phyloP scores from a whole-genome alignment of 2,888 invertebrate genomes.

The Ganaspis brasiliensis region DNA sequence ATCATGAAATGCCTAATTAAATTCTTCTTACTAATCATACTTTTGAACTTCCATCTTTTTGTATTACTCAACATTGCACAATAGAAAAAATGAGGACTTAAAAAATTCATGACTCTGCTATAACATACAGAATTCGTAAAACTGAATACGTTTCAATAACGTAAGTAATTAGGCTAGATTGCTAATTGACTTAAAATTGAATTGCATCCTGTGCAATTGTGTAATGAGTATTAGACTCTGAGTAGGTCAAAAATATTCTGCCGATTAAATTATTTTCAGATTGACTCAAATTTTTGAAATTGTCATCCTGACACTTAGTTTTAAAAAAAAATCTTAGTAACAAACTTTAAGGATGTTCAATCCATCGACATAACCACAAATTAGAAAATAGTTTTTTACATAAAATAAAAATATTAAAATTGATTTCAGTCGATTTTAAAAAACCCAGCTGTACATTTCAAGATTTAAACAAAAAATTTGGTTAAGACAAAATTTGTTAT shows the following conservation, averaged over 20 bases:
- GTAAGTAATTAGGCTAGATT: conserved; percentile 20
- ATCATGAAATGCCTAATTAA: not conserved
- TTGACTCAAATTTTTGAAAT: not conserved
- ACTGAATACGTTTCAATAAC: conserved; percentile 21
- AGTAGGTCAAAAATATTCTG: not conserved
- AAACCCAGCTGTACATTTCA: too few species aligned
- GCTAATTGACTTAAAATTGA: conserved; percentile 37
- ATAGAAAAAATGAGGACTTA: conserved; percentile 36
- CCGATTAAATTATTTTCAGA: not conserved
- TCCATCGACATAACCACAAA: too few species aligned
- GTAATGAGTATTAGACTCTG: conserved; percentile 25
- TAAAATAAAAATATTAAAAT: too few species aligned
- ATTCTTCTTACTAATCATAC: not conserved
- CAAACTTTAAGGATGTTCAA: too few species aligned
- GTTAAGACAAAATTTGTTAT: too few species aligned
- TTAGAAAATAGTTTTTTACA: too few species aligned
- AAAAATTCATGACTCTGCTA: conserved; percentile 34
- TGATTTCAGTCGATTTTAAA: too few species aligned
- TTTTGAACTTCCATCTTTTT: conserved; percentile 27
- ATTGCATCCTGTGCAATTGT: conserved; percentile 31
- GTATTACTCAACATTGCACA: conserved; percentile 32
- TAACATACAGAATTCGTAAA: conserved; percentile 25
- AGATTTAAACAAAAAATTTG: too few species aligned
- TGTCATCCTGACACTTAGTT: not conserved
- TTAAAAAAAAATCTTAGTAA: too few species aligned